Percentiles rank a stretch among this genome's conserved stretches.
These are phyloP conservation scores for Galagoides demidoff DNA, from an alignment of 2,797 vertebrate species.

Conservation along the genomic window DNA sequence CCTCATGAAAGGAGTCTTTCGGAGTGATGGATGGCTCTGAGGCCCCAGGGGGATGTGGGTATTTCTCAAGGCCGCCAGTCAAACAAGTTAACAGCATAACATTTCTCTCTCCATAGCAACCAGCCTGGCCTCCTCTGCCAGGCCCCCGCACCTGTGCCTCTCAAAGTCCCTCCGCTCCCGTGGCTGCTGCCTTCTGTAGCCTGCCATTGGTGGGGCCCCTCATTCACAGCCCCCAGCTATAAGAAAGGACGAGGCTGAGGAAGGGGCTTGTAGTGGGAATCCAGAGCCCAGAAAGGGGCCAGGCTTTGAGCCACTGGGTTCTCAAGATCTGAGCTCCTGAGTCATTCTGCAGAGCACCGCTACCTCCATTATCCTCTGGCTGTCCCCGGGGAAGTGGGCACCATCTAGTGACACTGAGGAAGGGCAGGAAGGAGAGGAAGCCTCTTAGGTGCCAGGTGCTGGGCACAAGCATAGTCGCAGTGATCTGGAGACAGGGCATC, in stretches of 20 bases:
- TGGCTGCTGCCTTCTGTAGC: background rate
- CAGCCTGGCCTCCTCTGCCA: background rate
- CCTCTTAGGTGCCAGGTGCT: background rate
- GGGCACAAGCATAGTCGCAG: background rate
- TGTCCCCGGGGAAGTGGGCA: accelerated
- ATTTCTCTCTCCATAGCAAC: constrained; percentile 81
- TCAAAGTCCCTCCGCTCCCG: background rate
- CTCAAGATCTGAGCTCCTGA: background rate
- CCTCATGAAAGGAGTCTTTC: constrained; percentile 75
- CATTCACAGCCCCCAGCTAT: background rate
- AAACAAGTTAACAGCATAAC: constrained; percentile 68
- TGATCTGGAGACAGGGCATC: background rate
- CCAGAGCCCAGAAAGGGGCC: background rate
- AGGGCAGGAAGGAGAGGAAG: accelerated
- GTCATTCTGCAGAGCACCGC: accelerated
- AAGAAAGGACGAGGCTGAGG: background rate
- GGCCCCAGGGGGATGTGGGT: constrained; percentile 54
- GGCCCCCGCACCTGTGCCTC: constrained; percentile 43
- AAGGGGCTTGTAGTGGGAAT: background rate
- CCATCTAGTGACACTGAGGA: background rate
- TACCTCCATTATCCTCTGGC: background rate
- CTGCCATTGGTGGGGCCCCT: background rate
- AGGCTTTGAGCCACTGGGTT: no score
- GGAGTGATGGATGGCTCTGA: constrained; percentile 66
- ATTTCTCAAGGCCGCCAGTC: constrained; percentile 78